Evolutionary conservation across 2,888 invertebrate species (phyloP).

Genomic region (Andricus quercusramuli): DNA sequence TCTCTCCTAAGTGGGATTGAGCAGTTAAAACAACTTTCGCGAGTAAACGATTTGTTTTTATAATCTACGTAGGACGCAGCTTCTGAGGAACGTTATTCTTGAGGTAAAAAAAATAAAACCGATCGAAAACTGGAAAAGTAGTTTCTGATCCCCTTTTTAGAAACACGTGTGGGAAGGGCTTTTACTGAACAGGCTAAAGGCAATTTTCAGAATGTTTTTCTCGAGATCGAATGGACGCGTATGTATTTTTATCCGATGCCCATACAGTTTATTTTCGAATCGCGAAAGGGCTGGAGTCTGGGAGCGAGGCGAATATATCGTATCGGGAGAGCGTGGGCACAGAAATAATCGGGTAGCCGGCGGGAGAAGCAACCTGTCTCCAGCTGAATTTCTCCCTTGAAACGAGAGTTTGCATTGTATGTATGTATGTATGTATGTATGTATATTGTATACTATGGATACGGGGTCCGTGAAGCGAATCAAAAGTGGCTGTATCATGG

Average conservation of each 20-base stretch:
- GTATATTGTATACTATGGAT: no score
- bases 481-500: no score
- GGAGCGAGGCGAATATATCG: constrained; percentile 27
- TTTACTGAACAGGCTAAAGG: neutral
- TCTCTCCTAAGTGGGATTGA: neutral
- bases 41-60: neutral
- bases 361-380: constrained; percentile 23
- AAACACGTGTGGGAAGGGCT: neutral
- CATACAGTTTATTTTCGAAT: constrained; percentile 28
- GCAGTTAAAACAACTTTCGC: neutral
- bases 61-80: neutral
- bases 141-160: neutral
- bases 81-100: neutral
- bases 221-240: neutral
- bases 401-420: neutral
- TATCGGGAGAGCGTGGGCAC: constrained; percentile 22
- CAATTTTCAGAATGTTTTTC: neutral
- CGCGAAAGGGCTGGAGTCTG: constrained; percentile 27
- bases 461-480: no score
- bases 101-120: neutral
- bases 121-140: neutral
- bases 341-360: constrained; percentile 19
- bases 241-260: constrained; percentile 17
- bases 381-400: constrained; percentile 30
- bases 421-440: no score